phyloP scores from a whole-genome alignment of 92 coral and sea anemone species.

The Zoanthus sociatus region DNA sequence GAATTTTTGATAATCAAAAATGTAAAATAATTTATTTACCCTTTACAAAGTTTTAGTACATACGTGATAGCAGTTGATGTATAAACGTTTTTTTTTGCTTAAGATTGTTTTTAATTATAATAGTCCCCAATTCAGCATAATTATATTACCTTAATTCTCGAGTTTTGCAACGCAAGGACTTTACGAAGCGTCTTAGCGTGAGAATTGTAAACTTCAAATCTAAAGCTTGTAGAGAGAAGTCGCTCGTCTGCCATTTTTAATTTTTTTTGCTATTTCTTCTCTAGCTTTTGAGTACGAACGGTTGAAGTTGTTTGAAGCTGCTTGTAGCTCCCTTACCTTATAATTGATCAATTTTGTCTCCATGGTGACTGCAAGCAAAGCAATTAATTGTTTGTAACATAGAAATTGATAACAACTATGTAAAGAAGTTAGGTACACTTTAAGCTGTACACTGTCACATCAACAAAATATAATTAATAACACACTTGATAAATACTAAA shows the following conservation, averaged over 20 bases:
- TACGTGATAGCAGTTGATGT: too few relatives aligned
- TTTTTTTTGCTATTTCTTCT: constrained; percentile 7
- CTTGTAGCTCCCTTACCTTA: neutral
- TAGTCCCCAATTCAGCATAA: neutral
- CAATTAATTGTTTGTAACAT: constrained; percentile 41
- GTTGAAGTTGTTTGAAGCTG: neutral
- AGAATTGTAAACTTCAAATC: constrained; percentile 71
- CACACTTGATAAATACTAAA: neutral
- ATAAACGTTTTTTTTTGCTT: neutral
- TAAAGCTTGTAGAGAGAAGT: constrained; percentile 71
- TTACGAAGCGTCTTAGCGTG: constrained; percentile 66
- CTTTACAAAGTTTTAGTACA: neutral
- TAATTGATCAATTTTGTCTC: constrained; percentile 35
- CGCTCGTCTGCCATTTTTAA: constrained; percentile 70
- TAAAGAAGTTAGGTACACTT: constrained; percentile 6
- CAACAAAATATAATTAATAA: neutral
- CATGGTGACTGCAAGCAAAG: constrained; percentile 65
- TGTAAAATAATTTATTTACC: neutral
- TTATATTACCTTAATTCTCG: constrained; percentile 75
- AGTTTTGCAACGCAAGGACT: constrained; percentile 64
- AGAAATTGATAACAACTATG: constrained; percentile 26
- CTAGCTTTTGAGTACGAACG: constrained; percentile 3
- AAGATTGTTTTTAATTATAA: neutral
- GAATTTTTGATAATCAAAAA: neutral
- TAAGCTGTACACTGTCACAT: constrained; percentile 3